A percentile compares a stretch with the other conserved stretches of the same genome.
These are phyloP conservation scores for Caenorhabditis angaria DNA, from an alignment of 2,888 invertebrate species.

Conservation along the genomic window DNA sequence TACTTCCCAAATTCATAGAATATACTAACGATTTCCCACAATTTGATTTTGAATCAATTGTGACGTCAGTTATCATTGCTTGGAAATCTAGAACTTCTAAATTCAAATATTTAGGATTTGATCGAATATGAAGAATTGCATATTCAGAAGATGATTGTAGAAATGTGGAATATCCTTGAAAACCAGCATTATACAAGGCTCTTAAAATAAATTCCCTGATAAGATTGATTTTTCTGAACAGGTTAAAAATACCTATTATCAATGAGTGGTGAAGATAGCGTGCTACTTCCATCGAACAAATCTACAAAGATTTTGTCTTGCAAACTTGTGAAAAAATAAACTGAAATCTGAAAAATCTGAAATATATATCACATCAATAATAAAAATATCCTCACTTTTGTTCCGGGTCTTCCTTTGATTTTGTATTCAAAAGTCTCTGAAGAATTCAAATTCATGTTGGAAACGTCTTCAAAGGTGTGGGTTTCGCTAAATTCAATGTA, in stretches of 20 bases:
- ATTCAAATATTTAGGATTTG: conserved; percentile 14
- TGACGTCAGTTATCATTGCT: conserved; percentile 28
- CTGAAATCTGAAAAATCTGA: not conserved
- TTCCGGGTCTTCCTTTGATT: not conserved
- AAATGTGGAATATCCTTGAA: conserved; percentile 12
- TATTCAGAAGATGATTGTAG: conserved; percentile 12
- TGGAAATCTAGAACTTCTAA: conserved; percentile 21
- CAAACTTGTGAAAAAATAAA: conserved; percentile 2
- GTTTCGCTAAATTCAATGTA: not conserved
- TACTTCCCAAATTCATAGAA: conserved; percentile 6
- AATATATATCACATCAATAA: not conserved
- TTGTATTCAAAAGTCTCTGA: not conserved
- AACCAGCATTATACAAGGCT: conserved; percentile 19
- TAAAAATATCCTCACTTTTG: not conserved
- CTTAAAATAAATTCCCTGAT: conserved; percentile 13
- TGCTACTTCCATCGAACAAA: conserved; percentile 24
- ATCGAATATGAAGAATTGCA: conserved; percentile 18
- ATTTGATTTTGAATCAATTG: not conserved
- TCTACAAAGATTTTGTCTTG: conserved; percentile 26
- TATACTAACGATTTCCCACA: conserved; percentile 26
- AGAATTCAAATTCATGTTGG: not conserved
- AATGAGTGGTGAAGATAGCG: conserved; percentile 14
- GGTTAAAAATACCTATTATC: conserved; percentile 35
- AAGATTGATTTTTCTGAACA: too few relatives aligned
- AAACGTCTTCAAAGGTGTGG: not conserved